Conservation (phyloP, 2,888 invertebrate genomes). For the Piscicola geometra region DNA sequence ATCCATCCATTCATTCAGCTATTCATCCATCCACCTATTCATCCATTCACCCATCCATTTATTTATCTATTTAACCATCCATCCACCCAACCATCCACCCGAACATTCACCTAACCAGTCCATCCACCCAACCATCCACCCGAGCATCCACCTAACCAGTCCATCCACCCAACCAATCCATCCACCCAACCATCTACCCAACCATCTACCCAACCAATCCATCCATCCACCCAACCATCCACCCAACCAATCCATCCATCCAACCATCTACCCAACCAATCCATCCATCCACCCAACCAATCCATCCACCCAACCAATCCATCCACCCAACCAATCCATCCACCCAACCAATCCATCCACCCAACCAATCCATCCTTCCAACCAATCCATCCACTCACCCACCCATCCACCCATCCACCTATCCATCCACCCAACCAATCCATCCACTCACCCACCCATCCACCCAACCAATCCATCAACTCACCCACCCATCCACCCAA, state of each 20-base stretch:
- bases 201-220: too few species aligned
- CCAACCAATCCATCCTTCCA: not conserved
- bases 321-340: too few species aligned
- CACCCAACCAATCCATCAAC: not conserved
- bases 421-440: too few species aligned
- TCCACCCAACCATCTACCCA: not conserved
- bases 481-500: not conserved
- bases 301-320: not conserved
- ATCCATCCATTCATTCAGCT: too few species aligned
- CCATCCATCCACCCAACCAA: too few species aligned
- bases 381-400: conserved; percentile 49
- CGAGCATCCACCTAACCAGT: not conserved
- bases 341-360: not conserved
- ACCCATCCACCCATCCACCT: too few species aligned
- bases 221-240: not conserved
- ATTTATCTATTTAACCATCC: not conserved
- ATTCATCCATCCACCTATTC: too few species aligned
- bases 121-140: not conserved
- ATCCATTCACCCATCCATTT: too few species aligned
- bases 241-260: not conserved
- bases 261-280: not conserved
- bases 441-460: conserved; percentile 58
- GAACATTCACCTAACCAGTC: not conserved
- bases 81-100: too few species aligned
- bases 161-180: too few species aligned